Evolutionary conservation across 92 coral and sea anemone genomes (phyloP).

Genomic region (Parazoanthus swiftii): DNA sequence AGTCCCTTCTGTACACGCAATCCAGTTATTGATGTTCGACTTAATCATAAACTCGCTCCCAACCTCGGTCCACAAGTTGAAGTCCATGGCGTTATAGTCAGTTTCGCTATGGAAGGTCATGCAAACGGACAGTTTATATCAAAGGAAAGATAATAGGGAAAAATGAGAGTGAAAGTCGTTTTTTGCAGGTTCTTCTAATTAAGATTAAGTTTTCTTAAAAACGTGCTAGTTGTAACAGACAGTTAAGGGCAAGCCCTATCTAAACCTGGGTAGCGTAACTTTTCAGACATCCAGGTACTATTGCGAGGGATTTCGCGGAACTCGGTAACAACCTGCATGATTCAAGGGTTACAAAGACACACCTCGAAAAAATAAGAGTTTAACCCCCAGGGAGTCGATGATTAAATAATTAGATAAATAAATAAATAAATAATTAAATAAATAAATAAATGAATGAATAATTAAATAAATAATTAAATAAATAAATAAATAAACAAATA

Average conservation of each 20-base stretch:
- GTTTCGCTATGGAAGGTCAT: constrained; percentile 31
- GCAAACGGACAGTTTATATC: too few relatives aligned
- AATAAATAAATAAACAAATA: too few relatives aligned
- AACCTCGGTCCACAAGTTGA: constrained; percentile 30
- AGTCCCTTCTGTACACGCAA: constrained; percentile 36
- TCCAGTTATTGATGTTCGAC: constrained; percentile 61
- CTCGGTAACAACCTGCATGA: too few relatives aligned
- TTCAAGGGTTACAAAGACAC: too few relatives aligned
- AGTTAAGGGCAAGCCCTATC: neutral
- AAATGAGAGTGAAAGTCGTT: too few relatives aligned
- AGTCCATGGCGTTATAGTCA: constrained; percentile 49
- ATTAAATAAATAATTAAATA: too few relatives aligned
- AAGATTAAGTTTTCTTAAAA: neutral
- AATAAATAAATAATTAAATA: too few relatives aligned
- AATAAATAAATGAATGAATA: too few relatives aligned
- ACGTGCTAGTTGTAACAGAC: neutral
- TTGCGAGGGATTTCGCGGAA: neutral
- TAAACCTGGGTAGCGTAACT: neutral
- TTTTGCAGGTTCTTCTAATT: neutral
- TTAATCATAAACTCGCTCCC: constrained; percentile 52
- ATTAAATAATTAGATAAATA: too few relatives aligned
- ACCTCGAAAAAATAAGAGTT: too few relatives aligned
- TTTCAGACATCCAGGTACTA: neutral
- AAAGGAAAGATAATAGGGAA: too few relatives aligned
- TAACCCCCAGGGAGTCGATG: too few relatives aligned